Evolutionary conservation across 2,888 invertebrate genomes (phyloP).

Genomic region (Tenthredo notha): DNA sequence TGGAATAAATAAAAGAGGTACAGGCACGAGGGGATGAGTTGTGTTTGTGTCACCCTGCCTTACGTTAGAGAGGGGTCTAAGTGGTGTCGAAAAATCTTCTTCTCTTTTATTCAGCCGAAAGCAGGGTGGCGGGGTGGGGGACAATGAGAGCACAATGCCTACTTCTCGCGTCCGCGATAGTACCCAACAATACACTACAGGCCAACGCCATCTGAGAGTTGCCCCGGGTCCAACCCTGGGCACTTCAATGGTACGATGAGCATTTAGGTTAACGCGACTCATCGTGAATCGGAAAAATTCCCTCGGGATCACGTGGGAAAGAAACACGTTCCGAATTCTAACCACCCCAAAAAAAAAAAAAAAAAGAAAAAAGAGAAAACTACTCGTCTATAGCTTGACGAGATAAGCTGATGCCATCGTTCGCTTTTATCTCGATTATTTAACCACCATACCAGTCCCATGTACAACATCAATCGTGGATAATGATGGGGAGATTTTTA

Average conservation of each 20-base stretch:
- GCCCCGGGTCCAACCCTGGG: conserved; percentile 49
- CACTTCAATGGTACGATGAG: conserved; percentile 65
- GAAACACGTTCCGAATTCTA: conserved; percentile 68
- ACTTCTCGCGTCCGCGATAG: conserved; percentile 50
- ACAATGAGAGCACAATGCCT: conserved; percentile 71
- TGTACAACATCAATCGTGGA: not conserved
- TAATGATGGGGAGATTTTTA: not conserved
- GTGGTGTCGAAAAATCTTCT: conserved; percentile 70
- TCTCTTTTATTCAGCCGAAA: conserved; percentile 66
- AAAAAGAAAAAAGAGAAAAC: not conserved
- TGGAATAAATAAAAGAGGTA: conserved; percentile 52
- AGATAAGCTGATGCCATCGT: conserved; percentile 43
- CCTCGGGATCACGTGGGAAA: conserved; percentile 69
- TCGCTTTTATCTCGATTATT: conserved; percentile 32
- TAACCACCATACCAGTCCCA: not conserved
- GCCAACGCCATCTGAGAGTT: conserved; percentile 11
- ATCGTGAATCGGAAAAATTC: conserved; percentile 72
- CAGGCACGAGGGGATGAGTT: conserved; percentile 64
- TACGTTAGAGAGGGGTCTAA: conserved; percentile 62
- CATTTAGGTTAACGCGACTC: conserved; percentile 71
- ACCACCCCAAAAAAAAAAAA: conserved; percentile 48
- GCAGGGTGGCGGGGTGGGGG: conserved; percentile 16
- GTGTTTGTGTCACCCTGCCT: conserved; percentile 66
- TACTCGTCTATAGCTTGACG: conserved; percentile 50
- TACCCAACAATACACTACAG: conserved; percentile 60